Conservation (phyloP, 37 sponge, comb jelly and placozoan genomes). For the Oopsacas minuta region DNA sequence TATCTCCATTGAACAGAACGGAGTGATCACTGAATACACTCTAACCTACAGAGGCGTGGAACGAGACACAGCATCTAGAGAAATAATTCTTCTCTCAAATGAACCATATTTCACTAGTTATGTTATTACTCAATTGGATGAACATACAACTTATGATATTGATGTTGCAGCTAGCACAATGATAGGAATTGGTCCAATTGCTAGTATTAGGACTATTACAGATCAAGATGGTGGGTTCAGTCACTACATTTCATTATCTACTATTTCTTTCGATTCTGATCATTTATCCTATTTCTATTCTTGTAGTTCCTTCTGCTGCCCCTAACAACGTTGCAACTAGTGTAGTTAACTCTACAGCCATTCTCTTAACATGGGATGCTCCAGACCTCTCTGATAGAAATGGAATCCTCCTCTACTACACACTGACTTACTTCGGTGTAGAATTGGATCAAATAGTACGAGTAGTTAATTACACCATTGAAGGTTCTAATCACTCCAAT, state of each 20-base stretch:
- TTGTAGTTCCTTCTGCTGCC: not conserved
- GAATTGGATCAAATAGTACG: not conserved
- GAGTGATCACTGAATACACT: not conserved
- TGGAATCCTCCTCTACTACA: slow-evolving; percentile 15
- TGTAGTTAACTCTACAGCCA: not conserved
- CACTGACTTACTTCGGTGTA: slow-evolving; percentile 2
- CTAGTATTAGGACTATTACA: not conserved
- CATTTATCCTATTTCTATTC: not conserved
- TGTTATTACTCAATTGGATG: not conserved
- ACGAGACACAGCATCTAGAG: not conserved
- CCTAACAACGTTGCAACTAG: slow-evolving; percentile 1
- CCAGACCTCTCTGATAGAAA: not conserved
- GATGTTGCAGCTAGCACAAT: not conserved
- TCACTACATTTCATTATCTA: no score
- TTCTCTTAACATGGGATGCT: not conserved
- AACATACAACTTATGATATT: not conserved
- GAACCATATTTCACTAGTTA: not conserved
- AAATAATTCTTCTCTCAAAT: not conserved
- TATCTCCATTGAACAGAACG: not conserved
- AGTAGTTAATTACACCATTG: not conserved
- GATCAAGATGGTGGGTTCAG: not conserved
- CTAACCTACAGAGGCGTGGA: slow-evolving; percentile 1
- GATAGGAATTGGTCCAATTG: not conserved
- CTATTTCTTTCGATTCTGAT: no score
- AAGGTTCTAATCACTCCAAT: not conserved